Conservation (phyloP, 2,113 vertebrate species). For the Thalassoma bifasciatum region DNA sequence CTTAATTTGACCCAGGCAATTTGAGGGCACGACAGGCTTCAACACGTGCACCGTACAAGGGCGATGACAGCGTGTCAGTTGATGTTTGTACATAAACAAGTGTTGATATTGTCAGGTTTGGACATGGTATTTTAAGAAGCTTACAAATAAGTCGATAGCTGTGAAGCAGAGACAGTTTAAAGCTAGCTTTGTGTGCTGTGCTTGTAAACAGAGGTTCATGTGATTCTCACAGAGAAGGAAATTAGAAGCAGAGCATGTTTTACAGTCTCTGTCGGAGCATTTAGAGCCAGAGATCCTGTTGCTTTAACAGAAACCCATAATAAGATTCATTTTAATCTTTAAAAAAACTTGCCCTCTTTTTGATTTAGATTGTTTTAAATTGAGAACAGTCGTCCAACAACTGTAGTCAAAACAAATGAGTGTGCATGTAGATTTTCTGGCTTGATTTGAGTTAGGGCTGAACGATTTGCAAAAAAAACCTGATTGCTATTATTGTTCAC, state of each 20-base stretch:
- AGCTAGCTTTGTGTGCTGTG: conserved; percentile 26
- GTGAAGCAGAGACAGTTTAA: conserved; percentile 13
- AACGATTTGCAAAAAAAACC: too few species aligned
- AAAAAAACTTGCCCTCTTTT: too few species aligned
- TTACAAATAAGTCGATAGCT: conserved; percentile 43
- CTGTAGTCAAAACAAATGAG: too few species aligned
- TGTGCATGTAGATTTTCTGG: too few species aligned
- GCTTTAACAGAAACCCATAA: too few species aligned
- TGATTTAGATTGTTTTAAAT: too few species aligned
- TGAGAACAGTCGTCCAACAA: too few species aligned
- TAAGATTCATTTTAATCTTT: too few species aligned
- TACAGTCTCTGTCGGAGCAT: too few species aligned
- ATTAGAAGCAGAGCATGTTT: not conserved
- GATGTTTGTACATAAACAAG: conserved; percentile 22
- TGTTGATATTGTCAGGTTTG: conserved; percentile 40
- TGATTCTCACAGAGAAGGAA: conserved; percentile 6
- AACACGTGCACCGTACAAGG: conserved; percentile 12
- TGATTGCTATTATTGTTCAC: too few species aligned
- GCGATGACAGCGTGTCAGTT: not conserved
- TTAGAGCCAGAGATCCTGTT: too few species aligned
- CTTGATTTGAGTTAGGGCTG: too few species aligned
- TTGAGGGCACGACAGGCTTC: conserved; percentile 23
- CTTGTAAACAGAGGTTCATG: conserved; percentile 41
- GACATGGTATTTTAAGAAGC: conserved; percentile 61
- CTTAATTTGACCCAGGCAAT: conserved; percentile 38